A percentile compares a stretch with the other conserved stretches of the same genome.
Conservation (phyloP, 2,113 vertebrate species). For the Tenrec ecaudatus region DNA sequence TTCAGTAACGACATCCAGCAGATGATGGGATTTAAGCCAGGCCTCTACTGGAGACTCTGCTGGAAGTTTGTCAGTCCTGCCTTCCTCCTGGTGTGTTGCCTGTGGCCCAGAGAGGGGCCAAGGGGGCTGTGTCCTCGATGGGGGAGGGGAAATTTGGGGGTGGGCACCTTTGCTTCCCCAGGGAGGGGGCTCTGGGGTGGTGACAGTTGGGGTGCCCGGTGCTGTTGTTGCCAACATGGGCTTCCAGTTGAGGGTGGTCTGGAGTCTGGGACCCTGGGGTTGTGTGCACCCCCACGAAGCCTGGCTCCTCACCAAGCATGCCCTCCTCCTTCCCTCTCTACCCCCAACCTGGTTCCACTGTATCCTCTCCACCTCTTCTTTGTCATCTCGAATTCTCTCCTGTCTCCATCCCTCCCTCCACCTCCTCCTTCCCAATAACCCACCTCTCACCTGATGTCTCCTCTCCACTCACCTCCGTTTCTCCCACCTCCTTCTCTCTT, state of each 20-base stretch:
- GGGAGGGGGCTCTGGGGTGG: not conserved
- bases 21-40: slow-evolving; percentile 99
- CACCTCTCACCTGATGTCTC: not conserved
- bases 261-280: not conserved
- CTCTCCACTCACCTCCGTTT: not conserved
- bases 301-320: not conserved
- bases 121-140: too few relatives aligned
- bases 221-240: not conserved
- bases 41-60: slow-evolving; percentile 99
- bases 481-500: not conserved
- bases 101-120: rapidly evolving
- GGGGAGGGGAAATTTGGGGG: not conserved
- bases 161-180: not conserved
- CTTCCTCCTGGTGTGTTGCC: slow-evolving; percentile 94
- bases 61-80: slow-evolving; percentile 99
- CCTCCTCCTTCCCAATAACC: not conserved
- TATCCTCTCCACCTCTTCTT: too few relatives aligned
- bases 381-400: too few relatives aligned
- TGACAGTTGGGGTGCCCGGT: not conserved
- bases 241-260: not conserved
- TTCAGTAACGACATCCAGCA: slow-evolving; percentile 98
- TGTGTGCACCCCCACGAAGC: not conserved
- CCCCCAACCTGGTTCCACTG: too few relatives aligned
- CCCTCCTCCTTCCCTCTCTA: not conserved
- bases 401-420: not conserved